These are phyloP conservation scores for Oreortyx pictus DNA, from an alignment of 2,797 vertebrate species.

Conservation along the genomic window DNA sequence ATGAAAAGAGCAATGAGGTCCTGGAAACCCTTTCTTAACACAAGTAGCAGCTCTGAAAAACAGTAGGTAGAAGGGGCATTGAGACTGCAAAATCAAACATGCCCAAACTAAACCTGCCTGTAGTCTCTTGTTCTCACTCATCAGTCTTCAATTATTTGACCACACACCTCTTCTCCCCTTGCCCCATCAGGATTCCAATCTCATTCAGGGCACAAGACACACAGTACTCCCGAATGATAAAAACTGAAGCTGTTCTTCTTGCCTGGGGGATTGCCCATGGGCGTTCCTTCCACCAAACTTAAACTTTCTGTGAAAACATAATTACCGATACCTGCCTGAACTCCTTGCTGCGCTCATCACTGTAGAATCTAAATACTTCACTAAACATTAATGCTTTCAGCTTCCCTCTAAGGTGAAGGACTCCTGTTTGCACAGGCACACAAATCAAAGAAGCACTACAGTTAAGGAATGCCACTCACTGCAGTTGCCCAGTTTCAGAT, in stretches of 20 bases:
- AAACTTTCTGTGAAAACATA: neutral
- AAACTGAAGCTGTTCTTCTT: neutral
- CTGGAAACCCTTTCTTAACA: neutral
- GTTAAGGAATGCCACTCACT: neutral
- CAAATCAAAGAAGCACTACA: neutral
- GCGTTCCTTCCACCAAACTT: neutral
- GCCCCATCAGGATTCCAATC: neutral
- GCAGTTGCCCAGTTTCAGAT: neutral
- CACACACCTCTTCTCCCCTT: neutral
- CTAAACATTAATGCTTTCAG: conserved; percentile 19
- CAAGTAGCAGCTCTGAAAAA: neutral
- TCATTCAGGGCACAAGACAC: neutral
- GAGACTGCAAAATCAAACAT: neutral
- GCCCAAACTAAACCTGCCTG: neutral
- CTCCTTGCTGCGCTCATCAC: conserved; percentile 21
- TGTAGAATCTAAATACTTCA: conserved; percentile 1
- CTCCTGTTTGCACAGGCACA: neutral
- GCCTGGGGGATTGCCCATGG: neutral
- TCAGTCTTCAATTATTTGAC: neutral
- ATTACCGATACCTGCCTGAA: conserved; percentile 19
- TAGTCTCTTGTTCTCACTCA: neutral
- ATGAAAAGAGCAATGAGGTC: neutral
- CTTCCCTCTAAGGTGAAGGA: conserved; percentile 7
- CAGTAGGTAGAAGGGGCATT: neutral
- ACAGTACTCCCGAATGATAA: neutral